phyloP scores from a whole-genome alignment of 2,113 vertebrate species.

The Candoia aspera region DNA sequence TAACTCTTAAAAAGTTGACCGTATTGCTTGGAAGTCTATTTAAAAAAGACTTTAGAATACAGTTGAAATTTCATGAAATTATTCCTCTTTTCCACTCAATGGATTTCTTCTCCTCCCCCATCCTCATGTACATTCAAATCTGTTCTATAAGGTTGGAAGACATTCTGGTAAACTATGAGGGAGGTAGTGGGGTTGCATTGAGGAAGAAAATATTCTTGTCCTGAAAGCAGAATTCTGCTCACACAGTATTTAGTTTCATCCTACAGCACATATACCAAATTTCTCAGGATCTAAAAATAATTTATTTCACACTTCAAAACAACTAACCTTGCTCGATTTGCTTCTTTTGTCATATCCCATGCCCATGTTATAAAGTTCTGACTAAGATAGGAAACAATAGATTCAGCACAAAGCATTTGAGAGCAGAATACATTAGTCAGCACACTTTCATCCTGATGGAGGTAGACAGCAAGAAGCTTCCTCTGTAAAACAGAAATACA shows the following conservation, averaged over 20 bases:
- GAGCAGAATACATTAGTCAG: slow-evolving; percentile 99
- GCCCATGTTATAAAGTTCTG: slow-evolving; percentile 99
- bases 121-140: background rate
- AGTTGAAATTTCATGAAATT: background rate
- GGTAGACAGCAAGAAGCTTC: slow-evolving; percentile 99
- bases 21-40: background rate
- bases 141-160: background rate
- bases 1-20: background rate
- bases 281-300: slow-evolving; percentile 31
- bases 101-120: background rate
- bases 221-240: background rate
- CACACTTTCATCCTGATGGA: slow-evolving; percentile 98
- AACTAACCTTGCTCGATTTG: slow-evolving; percentile 94
- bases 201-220: background rate
- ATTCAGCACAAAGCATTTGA: slow-evolving; percentile 99
- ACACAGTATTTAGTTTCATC: background rate
- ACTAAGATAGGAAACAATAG: slow-evolving; percentile 97
- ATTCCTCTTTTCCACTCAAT: background rate
- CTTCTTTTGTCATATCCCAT: slow-evolving; percentile 98
- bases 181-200: background rate
- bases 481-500: slow-evolving; percentile 80
- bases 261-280: background rate
- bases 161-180: background rate
- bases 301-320: slow-evolving; percentile 27
- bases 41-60: background rate